Conservation (phyloP, 2,888 invertebrate species). For the Andrena bicolor region DNA sequence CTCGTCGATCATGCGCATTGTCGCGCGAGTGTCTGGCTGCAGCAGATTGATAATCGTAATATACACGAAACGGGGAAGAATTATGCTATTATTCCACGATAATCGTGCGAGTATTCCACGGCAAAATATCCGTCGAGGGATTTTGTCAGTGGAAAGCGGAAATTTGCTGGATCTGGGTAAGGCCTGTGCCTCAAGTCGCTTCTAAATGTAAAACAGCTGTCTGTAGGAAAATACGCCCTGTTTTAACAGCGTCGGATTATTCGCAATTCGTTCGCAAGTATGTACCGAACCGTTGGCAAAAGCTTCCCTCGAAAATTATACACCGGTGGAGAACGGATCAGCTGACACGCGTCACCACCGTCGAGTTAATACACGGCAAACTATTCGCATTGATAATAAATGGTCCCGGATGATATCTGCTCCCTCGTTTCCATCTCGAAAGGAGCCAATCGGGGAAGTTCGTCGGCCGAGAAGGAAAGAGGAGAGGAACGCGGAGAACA, state of each 20-base stretch:
- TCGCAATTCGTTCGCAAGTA: neutral
- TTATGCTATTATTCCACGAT: neutral
- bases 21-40: neutral
- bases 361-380: neutral
- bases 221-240: constrained; percentile 1
- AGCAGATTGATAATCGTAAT: neutral
- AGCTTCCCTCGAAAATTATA: constrained; percentile 10
- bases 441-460: neutral
- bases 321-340: neutral
- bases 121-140: neutral
- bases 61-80: neutral
- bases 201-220: neutral
- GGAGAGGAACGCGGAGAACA: neutral
- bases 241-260: constrained; percentile 30
- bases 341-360: neutral
- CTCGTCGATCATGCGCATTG: neutral
- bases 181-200: neutral
- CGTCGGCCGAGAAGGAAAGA: neutral
- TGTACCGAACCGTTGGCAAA: neutral
- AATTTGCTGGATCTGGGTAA: neutral
- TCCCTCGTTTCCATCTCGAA: neutral
- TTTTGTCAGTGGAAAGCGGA: neutral
- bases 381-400: neutral
- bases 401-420: neutral
- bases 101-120: neutral